Evolutionary conservation across 2,888 invertebrate species (phyloP), one percentile per base, ranked within the genome.

Genomic region (Brachyptera risi): DNA sequence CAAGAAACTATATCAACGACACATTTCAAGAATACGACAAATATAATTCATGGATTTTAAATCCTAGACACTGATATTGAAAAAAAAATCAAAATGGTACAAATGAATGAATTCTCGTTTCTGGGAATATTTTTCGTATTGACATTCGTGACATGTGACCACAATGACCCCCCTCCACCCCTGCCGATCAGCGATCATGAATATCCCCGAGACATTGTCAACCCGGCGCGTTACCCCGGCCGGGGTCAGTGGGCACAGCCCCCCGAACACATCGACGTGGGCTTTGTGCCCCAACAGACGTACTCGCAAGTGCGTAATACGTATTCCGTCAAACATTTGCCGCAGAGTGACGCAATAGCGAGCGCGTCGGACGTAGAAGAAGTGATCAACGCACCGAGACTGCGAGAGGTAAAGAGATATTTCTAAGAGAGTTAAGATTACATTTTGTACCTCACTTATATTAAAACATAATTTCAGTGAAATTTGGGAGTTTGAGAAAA

Each of bases 401-500:
- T 90, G 58, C 77, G 83, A 68, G 87, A 90, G 75, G 85, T 89
- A 1, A 7, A 11, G 31, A 31, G n/a, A n/a, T n/a, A n/a, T n/a
- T n/a, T n/a, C n/a, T n/a, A n/a, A n/a, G n/a, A n/a, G n/a, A n/a
- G n/a, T n/a, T n/a, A n/a, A n/a, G n/a, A n/a, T n/a, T n/a, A n/a
- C n/a, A n/a, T n/a, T n/a, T n/a, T n/a, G n/a, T n/a, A n/a, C n/a
- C n/a, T n/a, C n/a, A n/a, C n/a, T n/a, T n/a, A n/a, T n/a, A n/a
- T n/a, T n/a, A n/a, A n/a, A n/a, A n/a, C n/a, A n/a, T n/a, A n/a
- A n/a, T n/a, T n/a, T n/a, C n/a, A n/a, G n/a, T n/a, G n/a, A n/a
- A n/a, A n/a, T n/a, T n/a, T n/a, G n/a, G n/a, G n/a, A n/a, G n/a
- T n/a, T n/a, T n/a, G n/a, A n/a, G n/a, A n/a, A n/a, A n/a, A n/a